Percentiles rank a stretch among this genome's conserved stretches.
Conservation (phyloP, 2,797 vertebrate genomes). For the Hippocampus kuda region DNA sequence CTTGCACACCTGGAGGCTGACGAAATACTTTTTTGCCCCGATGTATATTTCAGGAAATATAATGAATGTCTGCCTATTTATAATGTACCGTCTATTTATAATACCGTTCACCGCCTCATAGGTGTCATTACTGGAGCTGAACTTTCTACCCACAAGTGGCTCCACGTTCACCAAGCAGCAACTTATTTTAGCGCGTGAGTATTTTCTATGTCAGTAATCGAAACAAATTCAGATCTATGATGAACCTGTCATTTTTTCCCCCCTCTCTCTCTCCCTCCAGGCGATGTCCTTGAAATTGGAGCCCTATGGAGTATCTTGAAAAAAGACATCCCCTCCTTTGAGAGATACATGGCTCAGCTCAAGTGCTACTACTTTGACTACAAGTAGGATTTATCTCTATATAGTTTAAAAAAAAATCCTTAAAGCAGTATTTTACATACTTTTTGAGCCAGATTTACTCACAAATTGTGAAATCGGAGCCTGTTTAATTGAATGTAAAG, state of each 20-base stretch:
- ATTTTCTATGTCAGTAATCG: neutral
- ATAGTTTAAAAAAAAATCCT: neutral
- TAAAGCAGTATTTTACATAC: neutral
- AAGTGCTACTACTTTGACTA: constrained; percentile 98
- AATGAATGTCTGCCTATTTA: no score
- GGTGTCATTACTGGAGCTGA: constrained; percentile 85
- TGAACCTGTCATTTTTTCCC: constrained; percentile 8
- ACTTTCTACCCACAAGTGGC: constrained; percentile 84
- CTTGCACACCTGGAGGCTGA: no score
- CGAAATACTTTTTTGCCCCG: no score
- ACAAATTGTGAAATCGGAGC: neutral
- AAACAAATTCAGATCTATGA: neutral
- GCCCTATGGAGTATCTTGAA: constrained; percentile 90
- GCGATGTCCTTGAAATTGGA: constrained; percentile 90
- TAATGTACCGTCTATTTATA: neutral
- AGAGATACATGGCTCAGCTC: constrained; percentile 93
- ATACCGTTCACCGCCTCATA: constrained; percentile 29
- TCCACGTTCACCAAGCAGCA: constrained; percentile 82
- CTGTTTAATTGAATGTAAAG: no score
- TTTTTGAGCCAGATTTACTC: neutral
- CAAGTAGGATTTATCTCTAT: constrained; percentile 68
- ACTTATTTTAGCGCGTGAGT: constrained; percentile 88
- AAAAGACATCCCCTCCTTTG: constrained; percentile 91
- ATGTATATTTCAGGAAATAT: no score
- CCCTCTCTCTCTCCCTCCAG: constrained; percentile 42